phyloP scores from a whole-genome alignment of 2,888 invertebrate genomes.

The Zhengitettix transpicula region DNA sequence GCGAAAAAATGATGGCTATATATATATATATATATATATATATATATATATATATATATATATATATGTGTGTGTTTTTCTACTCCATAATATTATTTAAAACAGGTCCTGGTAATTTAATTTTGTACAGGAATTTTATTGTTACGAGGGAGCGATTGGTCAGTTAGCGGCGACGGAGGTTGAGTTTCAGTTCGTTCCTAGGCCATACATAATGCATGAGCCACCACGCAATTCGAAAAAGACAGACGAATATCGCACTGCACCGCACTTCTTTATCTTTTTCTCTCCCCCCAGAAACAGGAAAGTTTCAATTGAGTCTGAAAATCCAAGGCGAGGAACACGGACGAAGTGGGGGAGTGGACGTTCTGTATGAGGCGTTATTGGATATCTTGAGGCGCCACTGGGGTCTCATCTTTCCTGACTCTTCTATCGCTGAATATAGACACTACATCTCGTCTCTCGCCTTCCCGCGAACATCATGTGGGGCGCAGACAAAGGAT shows the following conservation, averaged over 20 bases:
- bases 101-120: too few species aligned
- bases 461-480: too few species aligned
- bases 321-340: conserved; percentile 4
- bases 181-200: too few species aligned
- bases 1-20: too few species aligned
- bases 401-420: conserved; percentile 7
- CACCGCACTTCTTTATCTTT: conserved; percentile 3
- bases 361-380: conserved; percentile 1
- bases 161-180: too few species aligned
- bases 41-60: background rate
- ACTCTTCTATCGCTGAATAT: background rate
- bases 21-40: background rate
- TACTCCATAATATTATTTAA: too few species aligned
- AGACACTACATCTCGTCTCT: background rate
- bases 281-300: background rate
- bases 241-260: conserved; percentile 6
- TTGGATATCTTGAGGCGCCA: conserved; percentile 6
- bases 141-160: too few species aligned
- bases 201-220: background rate
- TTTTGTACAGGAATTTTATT: too few species aligned
- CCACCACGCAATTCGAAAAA: conserved; percentile 9
- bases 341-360: background rate
- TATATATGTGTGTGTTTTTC: background rate
- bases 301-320: conserved; percentile 11
- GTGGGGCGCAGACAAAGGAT: too few species aligned